phyloP scores from a whole-genome alignment of 2,797 vertebrate species.

The Acridotheres tristis region DNA sequence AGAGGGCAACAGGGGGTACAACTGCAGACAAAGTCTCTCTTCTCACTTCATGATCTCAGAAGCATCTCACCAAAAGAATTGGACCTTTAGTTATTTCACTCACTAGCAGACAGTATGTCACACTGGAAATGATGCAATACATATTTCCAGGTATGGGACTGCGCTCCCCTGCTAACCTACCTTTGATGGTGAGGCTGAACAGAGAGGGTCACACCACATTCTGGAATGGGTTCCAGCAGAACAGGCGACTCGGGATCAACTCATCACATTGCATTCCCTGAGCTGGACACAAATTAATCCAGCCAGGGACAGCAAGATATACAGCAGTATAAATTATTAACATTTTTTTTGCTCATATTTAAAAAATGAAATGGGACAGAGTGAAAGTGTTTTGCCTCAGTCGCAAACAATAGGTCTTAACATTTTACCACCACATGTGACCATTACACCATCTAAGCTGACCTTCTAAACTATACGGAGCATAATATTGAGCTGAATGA shows the following conservation, averaged over 20 bases:
- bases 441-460: background rate
- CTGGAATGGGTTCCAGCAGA: background rate
- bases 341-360: background rate
- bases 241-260: background rate
- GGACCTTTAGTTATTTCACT: background rate
- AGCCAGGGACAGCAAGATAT: background rate
- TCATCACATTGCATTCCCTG: background rate
- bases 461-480: background rate
- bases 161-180: background rate
- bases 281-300: background rate
- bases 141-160: background rate
- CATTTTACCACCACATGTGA: background rate
- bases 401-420: background rate
- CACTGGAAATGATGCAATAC: background rate
- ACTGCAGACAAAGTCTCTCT: background rate
- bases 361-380: background rate
- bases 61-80: background rate
- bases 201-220: background rate
- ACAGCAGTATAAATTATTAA: background rate
- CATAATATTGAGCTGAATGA: background rate
- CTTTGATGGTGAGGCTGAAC: background rate
- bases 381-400: background rate
- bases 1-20: background rate
- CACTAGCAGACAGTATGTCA: background rate
- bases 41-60: background rate